Base-by-base conservation (phyloP, 2,888 invertebrate genomes). In the Diabrotica balteata region DNA sequence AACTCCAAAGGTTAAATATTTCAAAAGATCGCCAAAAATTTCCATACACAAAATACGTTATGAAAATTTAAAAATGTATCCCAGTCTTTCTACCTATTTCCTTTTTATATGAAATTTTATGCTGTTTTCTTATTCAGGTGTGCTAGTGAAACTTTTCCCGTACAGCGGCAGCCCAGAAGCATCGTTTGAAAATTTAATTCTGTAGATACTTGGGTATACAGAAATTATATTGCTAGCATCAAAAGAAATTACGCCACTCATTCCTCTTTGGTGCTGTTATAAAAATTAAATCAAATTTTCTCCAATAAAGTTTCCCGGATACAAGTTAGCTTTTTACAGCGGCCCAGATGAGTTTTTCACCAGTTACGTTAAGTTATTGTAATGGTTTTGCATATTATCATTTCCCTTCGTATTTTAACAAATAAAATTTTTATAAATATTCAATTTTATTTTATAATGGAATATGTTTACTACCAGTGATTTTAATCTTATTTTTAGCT, bases 221-320 rank as follows among this genome's bases (percentile, higher is more conserved):
- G 81, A 83, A 84, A 84, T 84, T 83, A 82, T 81, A 83, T 84
- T 84, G 81, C 80, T 69, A 81, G 82, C 83, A 81, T 84, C 84
- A 84, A 84, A 84, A 83, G 83, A 83, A 84, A 84, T 84, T 84
- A 84, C 84, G 80, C 80, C 83, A 83, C 83, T 83, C 83, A 80
- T 82, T 81, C 80, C 83, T 81, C 83, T 82, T 82, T 82, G 79
- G 80, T 77, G 81, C 80, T 80, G 82, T 81, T 83, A 83, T 81
- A 83, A 83, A 83, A 84, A 84, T 84, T 83, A 83, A 84, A 84
- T 84, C 83, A 84, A 84, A 84, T 84, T 83, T 83, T 80, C 83
- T 78, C 78, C 83, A 83, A 84, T 84, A 84, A 84, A 84, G 83
- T 83, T 83, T 75, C 82, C 80, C 81, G 83, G 82, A 83, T 83